Evolutionary conservation across 2,797 vertebrate species (phyloP).

Genomic region (Gephyroberyx darwinii): DNA sequence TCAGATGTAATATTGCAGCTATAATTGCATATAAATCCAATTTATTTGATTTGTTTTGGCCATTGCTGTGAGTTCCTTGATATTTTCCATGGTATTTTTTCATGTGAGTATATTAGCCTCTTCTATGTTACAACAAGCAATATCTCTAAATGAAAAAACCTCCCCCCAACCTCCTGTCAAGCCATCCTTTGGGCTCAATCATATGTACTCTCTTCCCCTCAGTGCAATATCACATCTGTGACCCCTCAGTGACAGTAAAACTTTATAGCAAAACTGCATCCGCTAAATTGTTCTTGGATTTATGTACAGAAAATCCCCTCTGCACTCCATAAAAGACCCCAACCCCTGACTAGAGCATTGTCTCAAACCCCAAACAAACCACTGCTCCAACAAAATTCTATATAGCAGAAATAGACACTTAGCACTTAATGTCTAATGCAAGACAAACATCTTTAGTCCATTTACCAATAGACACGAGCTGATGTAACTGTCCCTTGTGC

Average conservation of each 20-base stretch:
- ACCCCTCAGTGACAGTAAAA: neutral
- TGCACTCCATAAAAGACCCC: neutral
- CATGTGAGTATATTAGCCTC: too few species aligned
- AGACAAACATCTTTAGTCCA: constrained; percentile 23
- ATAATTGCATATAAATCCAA: too few species aligned
- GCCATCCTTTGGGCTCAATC: neutral
- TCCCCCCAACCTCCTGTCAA: neutral
- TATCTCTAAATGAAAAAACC: neutral
- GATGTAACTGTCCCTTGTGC: constrained; percentile 15
- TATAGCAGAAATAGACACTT: constrained; percentile 17
- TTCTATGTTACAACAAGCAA: neutral
- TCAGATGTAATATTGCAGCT: too few species aligned
- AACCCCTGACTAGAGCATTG: too few species aligned
- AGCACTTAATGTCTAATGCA: constrained; percentile 12
- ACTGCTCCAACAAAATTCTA: constrained; percentile 7
- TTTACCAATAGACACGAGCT: constrained; percentile 7
- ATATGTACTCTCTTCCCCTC: neutral
- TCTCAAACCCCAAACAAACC: neutral
- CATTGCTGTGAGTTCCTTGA: too few species aligned
- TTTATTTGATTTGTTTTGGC: neutral
- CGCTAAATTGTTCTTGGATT: constrained; percentile 12
- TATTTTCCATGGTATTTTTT: too few species aligned
- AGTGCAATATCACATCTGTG: neutral
- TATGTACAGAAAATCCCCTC: neutral
- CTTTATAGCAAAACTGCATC: neutral